Conservation (phyloP, 2,113 vertebrate species). For the Austrofundulus limnaeus region DNA sequence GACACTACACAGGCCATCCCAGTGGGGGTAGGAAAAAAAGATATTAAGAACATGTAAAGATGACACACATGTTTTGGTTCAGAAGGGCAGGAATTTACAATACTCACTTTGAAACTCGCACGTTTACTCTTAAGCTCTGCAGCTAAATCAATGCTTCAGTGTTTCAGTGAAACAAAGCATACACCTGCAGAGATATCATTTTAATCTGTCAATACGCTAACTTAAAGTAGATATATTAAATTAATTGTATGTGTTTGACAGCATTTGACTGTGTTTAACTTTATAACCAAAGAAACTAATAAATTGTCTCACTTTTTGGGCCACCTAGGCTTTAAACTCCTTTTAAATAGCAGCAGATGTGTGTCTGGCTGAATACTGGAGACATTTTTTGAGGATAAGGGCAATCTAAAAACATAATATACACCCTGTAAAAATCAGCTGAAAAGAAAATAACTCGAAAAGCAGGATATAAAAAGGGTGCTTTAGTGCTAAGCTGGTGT, state of each 20-base stretch:
- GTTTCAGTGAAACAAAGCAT: not conserved
- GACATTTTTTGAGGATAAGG: not conserved
- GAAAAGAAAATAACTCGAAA: not conserved
- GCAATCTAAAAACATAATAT: not conserved
- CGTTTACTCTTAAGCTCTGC: not conserved
- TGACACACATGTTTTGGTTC: not conserved
- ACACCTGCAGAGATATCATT: not conserved
- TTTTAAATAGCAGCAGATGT: not conserved
- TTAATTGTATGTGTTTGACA: too few species aligned
- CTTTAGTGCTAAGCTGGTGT: not conserved
- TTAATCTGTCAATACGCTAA: not conserved
- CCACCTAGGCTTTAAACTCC: not conserved
- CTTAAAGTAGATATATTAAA: too few species aligned
- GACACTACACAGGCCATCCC: conserved; percentile 13
- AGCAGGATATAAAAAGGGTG: not conserved
- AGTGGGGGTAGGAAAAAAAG: not conserved
- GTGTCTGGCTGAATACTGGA: not conserved
- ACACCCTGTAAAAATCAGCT: not conserved
- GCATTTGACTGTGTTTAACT: too few species aligned
- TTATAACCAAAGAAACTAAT: too few species aligned
- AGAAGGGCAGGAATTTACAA: conserved; percentile 2
- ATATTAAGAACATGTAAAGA: conserved; percentile 3
- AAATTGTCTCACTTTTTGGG: too few species aligned
- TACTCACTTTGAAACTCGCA: not conserved
- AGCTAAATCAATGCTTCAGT: not conserved